phyloP scores from a whole-genome alignment of 2,797 vertebrate genomes.

The Pogonophryne albipinna region DNA sequence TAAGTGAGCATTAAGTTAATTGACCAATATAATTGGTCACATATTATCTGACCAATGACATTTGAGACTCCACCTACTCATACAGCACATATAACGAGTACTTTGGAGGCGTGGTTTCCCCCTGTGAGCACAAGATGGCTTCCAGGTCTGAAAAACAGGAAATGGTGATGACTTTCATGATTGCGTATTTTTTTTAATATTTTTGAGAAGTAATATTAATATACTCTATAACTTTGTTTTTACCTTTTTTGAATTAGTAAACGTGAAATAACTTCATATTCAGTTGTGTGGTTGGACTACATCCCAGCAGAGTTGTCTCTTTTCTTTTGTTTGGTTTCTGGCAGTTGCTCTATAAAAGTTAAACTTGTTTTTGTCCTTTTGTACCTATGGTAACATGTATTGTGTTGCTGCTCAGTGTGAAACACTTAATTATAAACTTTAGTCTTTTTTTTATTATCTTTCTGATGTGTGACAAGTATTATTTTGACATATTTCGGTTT shows the following conservation, averaged over 20 bases:
- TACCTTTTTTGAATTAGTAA: neutral
- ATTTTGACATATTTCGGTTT: neutral
- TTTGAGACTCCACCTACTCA: too few relatives aligned
- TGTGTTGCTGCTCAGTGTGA: neutral
- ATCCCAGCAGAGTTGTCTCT: neutral
- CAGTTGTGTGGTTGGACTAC: neutral
- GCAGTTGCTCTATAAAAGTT: neutral
- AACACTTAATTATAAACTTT: neutral
- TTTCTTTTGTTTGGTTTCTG: neutral
- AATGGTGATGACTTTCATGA: too few relatives aligned
- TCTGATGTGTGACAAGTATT: neutral
- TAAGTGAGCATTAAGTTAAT: too few relatives aligned
- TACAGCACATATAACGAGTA: too few relatives aligned
- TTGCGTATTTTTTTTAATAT: too few relatives aligned
- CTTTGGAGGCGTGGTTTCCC: too few relatives aligned
- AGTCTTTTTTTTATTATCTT: neutral
- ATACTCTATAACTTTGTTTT: neutral
- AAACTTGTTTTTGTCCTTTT: neutral
- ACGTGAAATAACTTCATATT: neutral
- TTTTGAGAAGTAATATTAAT: too few relatives aligned
- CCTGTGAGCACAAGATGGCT: too few relatives aligned
- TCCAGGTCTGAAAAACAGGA: too few relatives aligned
- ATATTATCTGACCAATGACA: too few relatives aligned
- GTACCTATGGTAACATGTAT: neutral
- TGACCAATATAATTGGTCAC: too few relatives aligned